Base-by-base conservation (phyloP, 2,797 vertebrate species). In the Lepus oiostolus region DNA sequence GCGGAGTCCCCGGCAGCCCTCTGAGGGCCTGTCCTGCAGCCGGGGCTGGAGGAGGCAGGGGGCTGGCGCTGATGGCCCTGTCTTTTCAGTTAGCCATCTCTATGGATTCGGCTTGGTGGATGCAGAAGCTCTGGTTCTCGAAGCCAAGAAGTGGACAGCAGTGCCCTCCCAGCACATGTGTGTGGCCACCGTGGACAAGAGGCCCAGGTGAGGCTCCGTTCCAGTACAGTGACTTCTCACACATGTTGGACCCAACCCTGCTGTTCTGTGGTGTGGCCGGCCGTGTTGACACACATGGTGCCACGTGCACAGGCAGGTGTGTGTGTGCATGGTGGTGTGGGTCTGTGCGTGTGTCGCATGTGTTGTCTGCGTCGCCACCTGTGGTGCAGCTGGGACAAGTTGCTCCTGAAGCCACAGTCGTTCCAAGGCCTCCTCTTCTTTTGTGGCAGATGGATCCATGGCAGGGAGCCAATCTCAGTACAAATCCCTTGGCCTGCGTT, bases 101-200 rank as follows among this genome's bases (percentile, higher is more conserved):
- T 99, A 99, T 96, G 99, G 99, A 68, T 99, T 99, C 38, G 99
- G 99, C 62, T 98, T 99, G 98, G 99, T 99, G 97, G 99, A 99
- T 94, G 99, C 99, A 19, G 99, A 99, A 0, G 99, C 99, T 90
- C 98, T 99, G 96, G 99, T 99, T 67, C 85, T 99, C 63, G 99
- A 99, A 98, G 99, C 99, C 0, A 98, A 98, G 96, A 99, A 98
- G 91, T 99, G 99, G 99, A 99, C 98, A 54, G 98, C 98, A 0
- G 99, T 99, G 24, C 99, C 99, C 9, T 52, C 98, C 26, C 99
- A 99, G 97, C 99, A 99, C 1, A n/a, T 96, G 71, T 99, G 99
- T 9, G 96, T 98, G 50, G 98, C 98, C 68, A 95, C 97, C 38
- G 96, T 98, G 1, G 99, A 99, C 96, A 98, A 98, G 95, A 98